Base-by-base conservation (phyloP, 1,140 invertebrate species). In the Hypothenemus hampei region DNA sequence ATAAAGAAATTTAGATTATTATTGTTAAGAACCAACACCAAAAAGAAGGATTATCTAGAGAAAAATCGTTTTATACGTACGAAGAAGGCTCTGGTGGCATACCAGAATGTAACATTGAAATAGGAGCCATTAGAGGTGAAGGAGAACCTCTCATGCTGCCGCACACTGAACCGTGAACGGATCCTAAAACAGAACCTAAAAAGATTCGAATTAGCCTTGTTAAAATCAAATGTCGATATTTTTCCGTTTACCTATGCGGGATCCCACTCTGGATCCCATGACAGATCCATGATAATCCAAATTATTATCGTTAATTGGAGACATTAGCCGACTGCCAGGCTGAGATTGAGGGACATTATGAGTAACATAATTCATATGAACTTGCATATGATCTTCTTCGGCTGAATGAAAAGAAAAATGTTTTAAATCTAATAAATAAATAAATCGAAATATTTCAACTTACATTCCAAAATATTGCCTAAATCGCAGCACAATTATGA, bases 381-480 rank as follows among this genome's bases (percentile, higher is more conserved):
- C 50, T 19, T 60, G 55, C 36, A 68, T 60, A 69, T 81, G 79
- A 64, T 80, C 79, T 71, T 81, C 79, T 66, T 81, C 79, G 55
- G 78, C 79, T 79, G 54, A 48, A 48, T 36, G 10, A 23, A 50
- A 37, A 39, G 8, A 35, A 1, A n/a, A n/a, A n/a, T n/a, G n/a
- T n/a, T n/a, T n/a, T n/a, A n/a, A n/a, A n/a, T n/a, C n/a, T n/a
- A n/a, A n/a, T n/a, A n/a, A n/a, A n/a, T n/a, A n/a, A n/a, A n/a
- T n/a, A n/a, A n/a, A n/a, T n/a, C n/a, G n/a, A n/a, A n/a, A n/a
- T n/a, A n/a, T n/a, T n/a, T 19, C n/a, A 18, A 61, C 60, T 55
- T 40, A 64, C 62, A 59, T 64, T 59, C 44, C 11, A 52, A 26
- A 22, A 52, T 56, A 63, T 62, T 67, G 50, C 65, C 58, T 64